Conservation (phyloP, 64 coral and sea anemone genomes). For the Stylophora pistillata region DNA sequence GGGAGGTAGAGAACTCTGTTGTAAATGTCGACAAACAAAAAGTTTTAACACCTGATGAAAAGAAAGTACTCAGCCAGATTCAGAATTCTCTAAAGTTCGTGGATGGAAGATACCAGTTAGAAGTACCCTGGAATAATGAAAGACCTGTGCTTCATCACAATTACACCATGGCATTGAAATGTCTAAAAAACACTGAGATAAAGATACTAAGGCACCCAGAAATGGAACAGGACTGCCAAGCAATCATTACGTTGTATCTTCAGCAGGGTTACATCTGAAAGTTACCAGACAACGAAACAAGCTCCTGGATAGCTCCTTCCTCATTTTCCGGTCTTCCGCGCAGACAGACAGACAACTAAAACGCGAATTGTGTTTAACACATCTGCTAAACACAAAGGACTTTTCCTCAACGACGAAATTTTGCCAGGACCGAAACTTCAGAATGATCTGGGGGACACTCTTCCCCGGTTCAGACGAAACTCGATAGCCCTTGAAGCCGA, state of each 20-base stretch:
- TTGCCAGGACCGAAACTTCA: constrained; percentile 31
- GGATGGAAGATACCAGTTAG: too few species aligned
- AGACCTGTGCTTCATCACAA: too few species aligned
- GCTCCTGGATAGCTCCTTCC: too few species aligned
- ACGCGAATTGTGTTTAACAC: background rate
- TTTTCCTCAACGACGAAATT: constrained; percentile 30
- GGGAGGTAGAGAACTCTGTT: constrained; percentile 62
- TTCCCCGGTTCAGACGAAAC: too few species aligned
- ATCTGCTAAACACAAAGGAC: constrained; percentile 12
- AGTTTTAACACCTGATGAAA: background rate
- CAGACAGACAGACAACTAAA: constrained; percentile 34
- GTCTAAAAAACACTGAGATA: constrained; percentile 76
- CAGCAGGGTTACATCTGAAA: too few species aligned
- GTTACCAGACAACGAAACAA: too few species aligned
- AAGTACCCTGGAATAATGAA: constrained; percentile 67
- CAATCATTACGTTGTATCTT: too few species aligned
- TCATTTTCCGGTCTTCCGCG: too few species aligned
- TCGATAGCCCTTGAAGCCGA: too few species aligned
- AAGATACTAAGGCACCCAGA: constrained; percentile 44
- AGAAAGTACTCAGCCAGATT: constrained; percentile 26
- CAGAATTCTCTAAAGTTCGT: constrained; percentile 27
- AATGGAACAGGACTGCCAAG: too few species aligned
- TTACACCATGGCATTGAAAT: constrained; percentile 40
- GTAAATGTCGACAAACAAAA: constrained; percentile 14
- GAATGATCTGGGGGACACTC: too few species aligned